Evolutionary conservation across 2,888 invertebrate genomes (phyloP), one percentile per base, ranked within the genome.

Genomic region (Meandrusa payeni): DNA sequence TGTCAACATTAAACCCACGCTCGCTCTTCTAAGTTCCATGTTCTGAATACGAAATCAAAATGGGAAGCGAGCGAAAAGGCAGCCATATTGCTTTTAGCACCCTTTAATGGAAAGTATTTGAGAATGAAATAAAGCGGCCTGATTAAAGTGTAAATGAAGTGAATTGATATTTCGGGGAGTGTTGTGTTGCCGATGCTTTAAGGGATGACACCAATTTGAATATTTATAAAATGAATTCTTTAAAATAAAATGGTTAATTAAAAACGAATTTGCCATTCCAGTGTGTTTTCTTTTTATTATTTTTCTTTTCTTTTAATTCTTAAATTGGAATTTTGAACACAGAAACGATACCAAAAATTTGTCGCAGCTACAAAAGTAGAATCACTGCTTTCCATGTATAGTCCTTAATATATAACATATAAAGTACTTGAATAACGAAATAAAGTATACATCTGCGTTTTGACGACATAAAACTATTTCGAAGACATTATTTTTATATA

Each of bases 61-160:
- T 63, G 69, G 64, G 68, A 67, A 74, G 55, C 61, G 68, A 64
- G 64, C 67, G 66, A 67, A 74, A 67, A 68, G 70, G 68, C 73
- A 55, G 79, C 81, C 80, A 80, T 83, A 51, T 77, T 82, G 80
- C 78, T 82, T 78, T 81, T 79, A 81, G 69, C 75, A 76, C 76
- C 80, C 80, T 81, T 81, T 85, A 80, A 78, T 73, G 71, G 71
- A 69, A 65, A 69, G 62, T 54, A 57, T 59, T 55, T 64, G 58
- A 57, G 69, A 72, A 69, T 74, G 73, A 75, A 76, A 72, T 69
- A 57, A 69, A 69, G 59, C 63, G 54, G 49, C 58, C 68, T 71
- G 69, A 78, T 78, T 79, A 76, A 75, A 69, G 75, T 76, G 78
- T 69, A 78, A 79, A 80, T 80, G 68, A 76, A 69, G 61, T 63